These are phyloP conservation scores for Noctilio leporinus DNA, from an alignment of 2,113 vertebrate species.

Conservation along the genomic window DNA sequence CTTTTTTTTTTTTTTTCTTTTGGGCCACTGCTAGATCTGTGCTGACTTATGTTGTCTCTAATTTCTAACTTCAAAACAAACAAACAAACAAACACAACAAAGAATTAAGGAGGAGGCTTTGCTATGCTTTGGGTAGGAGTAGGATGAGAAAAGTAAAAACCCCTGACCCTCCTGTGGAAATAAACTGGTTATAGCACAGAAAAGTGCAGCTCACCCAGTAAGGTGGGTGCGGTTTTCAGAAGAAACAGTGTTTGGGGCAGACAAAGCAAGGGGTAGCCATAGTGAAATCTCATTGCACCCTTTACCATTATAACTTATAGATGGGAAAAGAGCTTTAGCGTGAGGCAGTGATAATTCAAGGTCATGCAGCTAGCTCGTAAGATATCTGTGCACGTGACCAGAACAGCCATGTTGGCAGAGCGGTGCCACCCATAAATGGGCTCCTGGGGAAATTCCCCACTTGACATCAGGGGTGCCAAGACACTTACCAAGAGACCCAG, in stretches of 20 bases:
- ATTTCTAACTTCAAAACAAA: background rate
- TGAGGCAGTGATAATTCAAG: background rate
- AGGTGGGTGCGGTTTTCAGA: background rate
- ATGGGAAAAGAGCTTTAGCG: background rate
- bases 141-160: background rate
- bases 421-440: too few relatives aligned
- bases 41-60: background rate
- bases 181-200: background rate
- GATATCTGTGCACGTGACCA: too few relatives aligned
- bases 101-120: background rate
- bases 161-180: background rate
- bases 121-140: background rate
- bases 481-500: too few relatives aligned
- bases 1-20: background rate
- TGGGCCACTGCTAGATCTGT: background rate
- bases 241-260: background rate
- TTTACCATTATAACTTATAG: background rate
- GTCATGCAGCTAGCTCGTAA: background rate
- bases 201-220: background rate
- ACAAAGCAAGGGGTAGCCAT: background rate
- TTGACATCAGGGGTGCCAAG: too few relatives aligned
- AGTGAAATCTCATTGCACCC: background rate
- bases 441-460: too few relatives aligned
- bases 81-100: too few relatives aligned
- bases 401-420: too few relatives aligned